These are phyloP conservation scores for Agapornis canus DNA, from an alignment of 2,797 vertebrate species.

Conservation along the genomic window DNA sequence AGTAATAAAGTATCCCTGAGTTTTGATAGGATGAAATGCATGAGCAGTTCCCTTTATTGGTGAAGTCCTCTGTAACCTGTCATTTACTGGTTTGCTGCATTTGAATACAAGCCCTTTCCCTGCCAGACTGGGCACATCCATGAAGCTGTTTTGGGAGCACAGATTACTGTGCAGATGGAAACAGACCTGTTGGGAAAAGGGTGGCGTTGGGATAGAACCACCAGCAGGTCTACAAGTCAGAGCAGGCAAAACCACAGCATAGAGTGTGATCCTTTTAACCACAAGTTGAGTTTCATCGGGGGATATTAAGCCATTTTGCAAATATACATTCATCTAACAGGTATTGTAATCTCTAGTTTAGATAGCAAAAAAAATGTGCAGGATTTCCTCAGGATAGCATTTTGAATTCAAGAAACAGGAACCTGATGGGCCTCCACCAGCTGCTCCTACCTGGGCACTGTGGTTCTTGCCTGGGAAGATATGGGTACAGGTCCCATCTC, in stretches of 20 bases:
- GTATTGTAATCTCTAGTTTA: background rate
- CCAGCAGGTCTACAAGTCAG: background rate
- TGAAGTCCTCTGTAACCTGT: background rate
- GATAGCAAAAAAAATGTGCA: background rate
- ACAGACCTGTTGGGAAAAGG: background rate
- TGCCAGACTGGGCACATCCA: background rate
- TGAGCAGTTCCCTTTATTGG: background rate
- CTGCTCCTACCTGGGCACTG: background rate
- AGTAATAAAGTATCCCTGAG: background rate
- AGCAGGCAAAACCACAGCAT: background rate
- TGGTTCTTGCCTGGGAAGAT: background rate
- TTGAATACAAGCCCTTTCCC: background rate
- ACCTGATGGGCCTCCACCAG: fast-evolving
- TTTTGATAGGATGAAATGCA: background rate
- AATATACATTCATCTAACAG: background rate
- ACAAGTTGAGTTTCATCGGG: background rate
- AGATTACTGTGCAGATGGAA: background rate
- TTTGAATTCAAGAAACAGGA: background rate
- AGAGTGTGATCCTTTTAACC: background rate
- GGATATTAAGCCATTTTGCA: background rate
- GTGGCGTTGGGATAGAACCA: background rate
- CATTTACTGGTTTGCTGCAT: background rate
- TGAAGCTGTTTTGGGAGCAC: fast-evolving
- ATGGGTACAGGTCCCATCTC: background rate
- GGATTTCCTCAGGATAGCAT: background rate